These are phyloP conservation scores for Oligia fasciuncula DNA, from an alignment of 2,888 invertebrate genomes.

Conservation along the genomic window DNA sequence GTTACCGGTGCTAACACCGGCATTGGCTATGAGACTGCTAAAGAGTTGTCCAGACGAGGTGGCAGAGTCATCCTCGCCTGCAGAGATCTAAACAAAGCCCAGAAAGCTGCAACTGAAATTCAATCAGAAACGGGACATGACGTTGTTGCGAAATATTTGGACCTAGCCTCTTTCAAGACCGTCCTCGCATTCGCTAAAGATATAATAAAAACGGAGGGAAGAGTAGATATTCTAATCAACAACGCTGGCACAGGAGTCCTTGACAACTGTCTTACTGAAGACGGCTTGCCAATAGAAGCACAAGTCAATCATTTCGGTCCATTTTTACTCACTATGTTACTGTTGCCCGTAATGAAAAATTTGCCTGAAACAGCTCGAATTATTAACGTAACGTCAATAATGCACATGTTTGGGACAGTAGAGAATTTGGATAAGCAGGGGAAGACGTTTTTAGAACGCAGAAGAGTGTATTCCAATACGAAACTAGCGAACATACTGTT, in stretches of 20 bases:
- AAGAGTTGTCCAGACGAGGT: slow-evolving; percentile 83
- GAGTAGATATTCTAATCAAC: slow-evolving; percentile 94
- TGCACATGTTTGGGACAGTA: slow-evolving; percentile 92
- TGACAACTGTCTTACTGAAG: slow-evolving; percentile 92
- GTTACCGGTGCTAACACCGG: slow-evolving; percentile 80
- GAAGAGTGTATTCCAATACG: slow-evolving; percentile 91
- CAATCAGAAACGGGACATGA: slow-evolving; percentile 91
- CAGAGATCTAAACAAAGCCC: slow-evolving; percentile 77
- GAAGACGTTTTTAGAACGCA: slow-evolving; percentile 84
- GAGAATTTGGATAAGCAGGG: slow-evolving; percentile 92
- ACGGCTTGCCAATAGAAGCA: slow-evolving; percentile 95
- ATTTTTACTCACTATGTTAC: slow-evolving; percentile 95
- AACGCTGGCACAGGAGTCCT: slow-evolving; percentile 95
- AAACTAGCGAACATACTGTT: slow-evolving; percentile 94
- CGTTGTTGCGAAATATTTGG: slow-evolving; percentile 92
- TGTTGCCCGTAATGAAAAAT: slow-evolving; percentile 93
- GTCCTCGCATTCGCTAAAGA: slow-evolving; percentile 94
- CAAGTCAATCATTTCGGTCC: slow-evolving; percentile 97
- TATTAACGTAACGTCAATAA: slow-evolving; percentile 93
- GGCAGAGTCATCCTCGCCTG: slow-evolving; percentile 89
- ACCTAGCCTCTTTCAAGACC: slow-evolving; percentile 93
- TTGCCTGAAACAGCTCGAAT: slow-evolving; percentile 92
- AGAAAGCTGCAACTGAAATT: slow-evolving; percentile 89
- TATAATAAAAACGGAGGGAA: slow-evolving; percentile 91
- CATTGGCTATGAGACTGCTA: slow-evolving; percentile 78